Evolutionary conservation across 2,797 vertebrate species (phyloP).

Genomic region (Sternotherus odoratus): DNA sequence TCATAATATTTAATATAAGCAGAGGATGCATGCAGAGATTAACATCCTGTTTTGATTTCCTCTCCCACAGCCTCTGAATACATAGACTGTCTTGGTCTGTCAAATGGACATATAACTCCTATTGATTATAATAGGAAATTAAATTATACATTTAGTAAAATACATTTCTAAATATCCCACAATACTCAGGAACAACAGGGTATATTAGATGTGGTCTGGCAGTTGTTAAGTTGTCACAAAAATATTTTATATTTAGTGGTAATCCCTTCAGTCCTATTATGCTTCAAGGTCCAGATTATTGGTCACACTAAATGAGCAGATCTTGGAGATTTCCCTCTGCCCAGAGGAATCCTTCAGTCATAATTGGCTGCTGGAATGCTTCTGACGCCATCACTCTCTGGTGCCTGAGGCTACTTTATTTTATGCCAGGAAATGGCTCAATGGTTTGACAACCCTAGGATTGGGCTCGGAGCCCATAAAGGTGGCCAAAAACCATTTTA

Average conservation of each 20-base stretch:
- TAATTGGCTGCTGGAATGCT: not conserved
- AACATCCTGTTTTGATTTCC: not conserved
- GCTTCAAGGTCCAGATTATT: not conserved
- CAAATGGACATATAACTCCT: not conserved
- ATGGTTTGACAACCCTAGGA: not conserved
- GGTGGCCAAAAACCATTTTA: not conserved
- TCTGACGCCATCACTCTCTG: not conserved
- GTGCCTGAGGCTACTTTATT: not conserved
- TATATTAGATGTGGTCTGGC: not conserved
- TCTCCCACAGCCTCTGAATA: not conserved
- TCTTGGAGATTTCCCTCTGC: not conserved
- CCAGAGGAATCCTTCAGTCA: not conserved
- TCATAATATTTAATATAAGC: not conserved
- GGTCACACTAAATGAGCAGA: not conserved
- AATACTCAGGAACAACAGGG: not conserved
- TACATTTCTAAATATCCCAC: fast-evolving
- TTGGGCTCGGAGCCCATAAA: not conserved
- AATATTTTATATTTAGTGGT: not conserved
- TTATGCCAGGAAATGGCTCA: fast-evolving
- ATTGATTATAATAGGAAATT: not conserved
- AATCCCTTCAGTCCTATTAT: not conserved
- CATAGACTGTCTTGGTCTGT: not conserved
- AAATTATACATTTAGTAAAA: fast-evolving
- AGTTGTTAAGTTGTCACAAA: not conserved
- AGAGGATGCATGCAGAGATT: not conserved